phyloP scores from a whole-genome alignment of 2,797 vertebrate genomes.

The Taenioides sp. region DNA sequence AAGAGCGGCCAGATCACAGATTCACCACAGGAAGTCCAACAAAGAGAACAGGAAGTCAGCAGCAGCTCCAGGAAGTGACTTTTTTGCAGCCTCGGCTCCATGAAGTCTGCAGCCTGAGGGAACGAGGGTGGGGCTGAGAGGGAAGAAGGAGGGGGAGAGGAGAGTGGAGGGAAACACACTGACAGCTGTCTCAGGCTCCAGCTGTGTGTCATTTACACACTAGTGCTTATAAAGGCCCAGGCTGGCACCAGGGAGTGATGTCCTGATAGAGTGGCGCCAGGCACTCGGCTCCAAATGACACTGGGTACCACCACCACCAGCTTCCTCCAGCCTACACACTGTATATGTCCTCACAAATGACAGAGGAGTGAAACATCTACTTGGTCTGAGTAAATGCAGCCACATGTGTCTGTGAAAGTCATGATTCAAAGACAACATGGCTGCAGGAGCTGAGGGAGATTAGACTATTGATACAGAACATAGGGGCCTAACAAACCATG shows the following conservation, averaged over 20 bases:
- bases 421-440: constrained; percentile 1
- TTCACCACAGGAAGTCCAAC: constrained; percentile 79
- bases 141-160: constrained; percentile 69
- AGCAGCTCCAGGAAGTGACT: constrained; percentile 78
- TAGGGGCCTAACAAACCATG: background rate
- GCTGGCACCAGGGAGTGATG: constrained; percentile 78
- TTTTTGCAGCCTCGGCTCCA: constrained; percentile 81
- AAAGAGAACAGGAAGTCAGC: constrained; percentile 82
- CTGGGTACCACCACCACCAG: constrained; percentile 72
- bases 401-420: constrained; percentile 35
- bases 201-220: constrained; percentile 81
- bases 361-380: constrained; percentile 53
- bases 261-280: constrained; percentile 75
- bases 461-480: background rate
- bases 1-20: constrained; percentile 75
- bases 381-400: constrained; percentile 58
- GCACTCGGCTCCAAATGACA: constrained; percentile 74
- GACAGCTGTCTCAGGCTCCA: constrained; percentile 80
- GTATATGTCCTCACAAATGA: constrained; percentile 50
- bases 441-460: background rate
- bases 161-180: constrained; percentile 67
- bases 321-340: constrained; percentile 65
- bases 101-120: constrained; percentile 76
- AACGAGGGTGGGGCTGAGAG: constrained; percentile 61
- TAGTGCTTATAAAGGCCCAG: constrained; percentile 76